Conservation (phyloP, 2,888 invertebrate species). For the Neoscelio sp. region DNA sequence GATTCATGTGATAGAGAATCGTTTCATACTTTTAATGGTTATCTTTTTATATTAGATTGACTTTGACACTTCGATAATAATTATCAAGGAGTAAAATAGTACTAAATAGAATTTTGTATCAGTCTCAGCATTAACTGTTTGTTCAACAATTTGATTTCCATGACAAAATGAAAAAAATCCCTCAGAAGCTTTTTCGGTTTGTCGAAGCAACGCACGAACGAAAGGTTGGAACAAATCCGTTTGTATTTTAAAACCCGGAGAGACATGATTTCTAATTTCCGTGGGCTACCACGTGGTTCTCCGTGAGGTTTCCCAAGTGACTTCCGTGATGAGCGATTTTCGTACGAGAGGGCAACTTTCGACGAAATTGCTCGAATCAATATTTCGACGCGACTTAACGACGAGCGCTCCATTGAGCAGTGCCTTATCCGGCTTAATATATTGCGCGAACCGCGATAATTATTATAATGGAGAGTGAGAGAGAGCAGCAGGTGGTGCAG, state of each 20-base stretch:
- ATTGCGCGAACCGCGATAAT: conserved; percentile 78
- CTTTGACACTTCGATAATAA: no score
- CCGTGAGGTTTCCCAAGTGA: neutral
- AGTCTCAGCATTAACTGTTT: no score
- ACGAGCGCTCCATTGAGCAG: conserved; percentile 28
- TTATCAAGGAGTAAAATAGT: no score
- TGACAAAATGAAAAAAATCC: no score
- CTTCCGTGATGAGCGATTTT: conserved; percentile 35
- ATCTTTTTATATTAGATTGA: no score
- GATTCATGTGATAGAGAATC: no score
- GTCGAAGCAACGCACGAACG: no score
- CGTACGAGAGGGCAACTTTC: conserved; percentile 4
- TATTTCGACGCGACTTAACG: conserved; percentile 54
- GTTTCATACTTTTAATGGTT: no score
- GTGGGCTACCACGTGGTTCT: conserved; percentile 11
- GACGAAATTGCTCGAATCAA: no score
- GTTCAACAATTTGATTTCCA: no score
- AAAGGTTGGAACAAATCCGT: neutral
- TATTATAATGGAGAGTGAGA: conserved; percentile 78
- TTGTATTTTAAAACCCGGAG: neutral
- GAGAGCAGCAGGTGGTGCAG: conserved; percentile 77
- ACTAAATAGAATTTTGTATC: no score
- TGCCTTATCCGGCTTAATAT: conserved; percentile 72
- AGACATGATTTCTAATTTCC: conserved; percentile 14
- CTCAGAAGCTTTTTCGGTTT: no score